Base-by-base conservation (phyloP, 2,113 vertebrate species). In the Myotis yumanensis region DNA sequence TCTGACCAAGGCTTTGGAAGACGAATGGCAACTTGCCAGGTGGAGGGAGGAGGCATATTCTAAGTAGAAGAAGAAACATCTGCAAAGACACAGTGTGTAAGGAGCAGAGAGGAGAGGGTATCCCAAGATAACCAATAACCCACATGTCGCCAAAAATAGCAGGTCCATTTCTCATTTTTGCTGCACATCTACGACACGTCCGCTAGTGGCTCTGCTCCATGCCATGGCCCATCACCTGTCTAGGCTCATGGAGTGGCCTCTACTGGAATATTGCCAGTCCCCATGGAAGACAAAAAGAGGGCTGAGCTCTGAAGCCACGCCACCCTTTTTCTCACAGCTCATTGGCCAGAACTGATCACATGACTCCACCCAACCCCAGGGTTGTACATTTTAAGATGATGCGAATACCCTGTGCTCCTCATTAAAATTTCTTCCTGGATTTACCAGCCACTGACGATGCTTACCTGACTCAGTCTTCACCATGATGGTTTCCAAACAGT, bases 31-130 rank as follows among this genome's bases (percentile, higher is more conserved):
- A 54, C 52, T 48, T 81, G 35, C 73, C 48, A 16, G 37, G n/a
- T 9, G 11, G 51, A 80, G 30, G 4, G n/a, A 86, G 8, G 6
- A 12, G 2, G 52, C 1, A 6, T 16, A 52, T 51, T 72, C 81
- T 57, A 40, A 64, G 32, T 2, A 14, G 9, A 71, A 23, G 64
- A 17, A 95, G 23, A 20, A 32, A 4, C 9, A 72, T 37, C 75
- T 43, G 16, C 57, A n/a, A 82, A 77, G 73, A 40, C 3, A 1
- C 2, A 22, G 23, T 20, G 0, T 4, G 0, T 9, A 4, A 46
- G 48, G 5, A 23, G 1, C 52, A 28, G 25, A 14, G 57, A 51
- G 84, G 68, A 72, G 2, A 59, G 77, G 48, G 62, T 22, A 14
- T 16, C 30, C 35, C 23, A 28, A 83, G 62, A 18, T 37, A 46